Evolutionary conservation across 2,888 invertebrate species (phyloP), one percentile per base, ranked within the genome.

Genomic region (Zhengitettix transpicula): DNA sequence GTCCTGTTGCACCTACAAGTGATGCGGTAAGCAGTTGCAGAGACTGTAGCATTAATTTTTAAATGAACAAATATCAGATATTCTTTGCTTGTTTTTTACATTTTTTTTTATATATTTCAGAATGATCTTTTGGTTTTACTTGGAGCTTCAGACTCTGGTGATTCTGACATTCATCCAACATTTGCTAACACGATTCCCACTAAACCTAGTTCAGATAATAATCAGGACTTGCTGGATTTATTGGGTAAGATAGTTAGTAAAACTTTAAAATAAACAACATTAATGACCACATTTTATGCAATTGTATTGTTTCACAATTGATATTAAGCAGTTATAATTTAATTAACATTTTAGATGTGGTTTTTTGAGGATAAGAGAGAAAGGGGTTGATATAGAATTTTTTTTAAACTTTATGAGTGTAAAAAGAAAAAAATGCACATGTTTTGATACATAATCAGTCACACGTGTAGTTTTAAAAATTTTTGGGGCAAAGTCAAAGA

Each of bases 91-190:
- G 28, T 28, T 8, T 14, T 8, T 15, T 28, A 16, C 56, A 57
- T 54, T 59, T 61, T 15, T 17, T 58, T 62, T 63, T 58, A n/a
- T 64, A 54, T 60, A 66, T 76, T 76, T 9, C 71, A 91, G 90
- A 90, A 86, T 72, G 87, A 89, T 47, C 75, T 97, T 56, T 73
- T 96, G 68, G 94, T 95, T 75, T 77, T 96, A 66, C 79, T 96
- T 68, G 91, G 88, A 66, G 87, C 86, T 14, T 79, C 82, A 14
- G 86, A 86, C 28, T 66, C 67, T 9, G 69, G 68, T 52, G 66
- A 67, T n/a, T 63, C 67, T 68, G 69, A 70, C n/a, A 16, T 55
- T 41, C 42, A 41, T n/a, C 52, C 40, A 17, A 16, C 59, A 64
- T 28, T 55, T n/a, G 28, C 58, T 70, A 69, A 69, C 28, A 28